phyloP scores from a whole-genome alignment of 2,113 vertebrate genomes.

The Chaetodon trifascialis region DNA sequence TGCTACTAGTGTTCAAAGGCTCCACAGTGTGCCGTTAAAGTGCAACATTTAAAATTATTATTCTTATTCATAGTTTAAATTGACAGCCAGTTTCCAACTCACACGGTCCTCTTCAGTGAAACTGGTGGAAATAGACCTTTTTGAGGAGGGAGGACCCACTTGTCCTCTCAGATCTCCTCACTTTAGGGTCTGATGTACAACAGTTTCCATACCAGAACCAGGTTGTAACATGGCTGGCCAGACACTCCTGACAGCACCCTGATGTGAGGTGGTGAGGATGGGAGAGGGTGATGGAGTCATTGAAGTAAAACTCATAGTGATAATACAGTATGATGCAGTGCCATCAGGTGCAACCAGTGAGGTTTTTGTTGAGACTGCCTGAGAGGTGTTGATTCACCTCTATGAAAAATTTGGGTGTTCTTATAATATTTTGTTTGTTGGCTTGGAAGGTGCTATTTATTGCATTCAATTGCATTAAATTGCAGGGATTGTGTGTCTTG shows the following conservation, averaged over 20 bases:
- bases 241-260: not conserved
- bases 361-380: not conserved
- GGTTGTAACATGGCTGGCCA: not conserved
- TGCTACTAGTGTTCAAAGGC: not conserved
- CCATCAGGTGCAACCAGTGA: not conserved
- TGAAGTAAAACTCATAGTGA: not conserved
- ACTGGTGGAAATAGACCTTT: not conserved
- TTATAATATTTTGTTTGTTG: not conserved
- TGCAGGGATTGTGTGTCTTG: conserved; percentile 31
- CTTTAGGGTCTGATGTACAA: not conserved
- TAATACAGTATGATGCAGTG: too few relatives aligned
- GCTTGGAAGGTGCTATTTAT: not conserved
- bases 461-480: conserved; percentile 13
- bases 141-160: not conserved
- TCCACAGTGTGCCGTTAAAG: not conserved
- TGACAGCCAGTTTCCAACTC: not conserved
- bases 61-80: not conserved
- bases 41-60: not conserved
- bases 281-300: not conserved
- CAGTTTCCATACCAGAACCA: not conserved
- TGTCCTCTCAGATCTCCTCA: not conserved
- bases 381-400: not conserved
- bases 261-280: not conserved
- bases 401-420: too few relatives aligned
- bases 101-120: not conserved